Base-by-base conservation (phyloP, 1,140 invertebrate genomes). In the Bathynomus jamesi region DNA sequence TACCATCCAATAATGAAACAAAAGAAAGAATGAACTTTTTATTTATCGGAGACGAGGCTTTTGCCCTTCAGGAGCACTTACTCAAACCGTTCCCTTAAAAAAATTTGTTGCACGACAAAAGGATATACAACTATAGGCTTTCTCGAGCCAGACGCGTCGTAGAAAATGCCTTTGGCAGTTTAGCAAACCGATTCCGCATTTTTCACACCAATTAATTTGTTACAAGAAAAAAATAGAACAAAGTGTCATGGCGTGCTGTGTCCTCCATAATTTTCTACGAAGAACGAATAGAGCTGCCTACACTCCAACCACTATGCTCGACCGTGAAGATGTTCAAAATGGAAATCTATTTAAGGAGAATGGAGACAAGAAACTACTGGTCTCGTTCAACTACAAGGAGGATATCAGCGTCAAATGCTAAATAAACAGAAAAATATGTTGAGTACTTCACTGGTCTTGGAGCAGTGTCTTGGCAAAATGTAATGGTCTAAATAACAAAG, bases 151-250 rank as follows among this genome's bases (percentile, higher is more conserved):
- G n/a, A n/a, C n/a, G n/a, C n/a, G n/a, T n/a, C n/a, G n/a, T n/a
- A n/a, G n/a, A n/a, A n/a, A n/a, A n/a, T n/a, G n/a, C n/a, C n/a
- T n/a, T n/a, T n/a, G n/a, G n/a, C n/a, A 64, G 10, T 64, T 64
- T 64, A 64, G n/a, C 62, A 64, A 64, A 64, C 62, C 62, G 62
- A 11, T 64, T 64, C 24, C 62, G 62, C 62, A 64, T 64, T 10
- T 64, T 64, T 64, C 62, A 64, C 62, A 64, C 10, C 62, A 64
- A 64, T 64, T 24, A 64, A 64, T 64, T 11, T 64, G 62, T 11
- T 10, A 11, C 62, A 10, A n/a, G 24, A n/a, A 64, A 10, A 64
- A 64, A 64, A 64, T 64, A n/a, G 62, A 64, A 10, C 10, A 10
- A 11, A 24, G 10, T 64, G 62, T 64, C 10, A 10, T 64, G 24